Base-by-base conservation (phyloP, 1,140 invertebrate species). In the Eufriesea mexicana region DNA sequence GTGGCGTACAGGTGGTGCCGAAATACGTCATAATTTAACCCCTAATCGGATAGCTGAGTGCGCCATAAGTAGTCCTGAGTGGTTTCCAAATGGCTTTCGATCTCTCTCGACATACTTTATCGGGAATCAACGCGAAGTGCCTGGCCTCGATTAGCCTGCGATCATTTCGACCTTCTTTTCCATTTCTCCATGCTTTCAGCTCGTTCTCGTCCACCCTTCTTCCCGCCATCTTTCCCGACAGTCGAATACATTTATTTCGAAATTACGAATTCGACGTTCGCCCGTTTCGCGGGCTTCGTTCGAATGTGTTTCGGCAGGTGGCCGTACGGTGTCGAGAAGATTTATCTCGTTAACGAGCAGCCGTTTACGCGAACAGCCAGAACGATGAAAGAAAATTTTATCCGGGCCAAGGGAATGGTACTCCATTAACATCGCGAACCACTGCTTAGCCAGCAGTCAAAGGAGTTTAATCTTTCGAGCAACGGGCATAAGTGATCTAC, bases 11-110 rank as follows among this genome's bases (percentile, higher is more conserved):
- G 72, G 75, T 76, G 75, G 75, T 74, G 62, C 59, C 54, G 75
- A 79, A 86, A 87, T 86, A 86, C 68, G 85, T 87, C 86, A 87
- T 87, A 87, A 86, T 87, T 87, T 87, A 87, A 86, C 76, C 86
- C 51, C 73, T 87, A 87, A 87, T 87, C 86, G 86, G 86, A 83
- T 87, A 59, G 67, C 49, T 81, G 79, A 83, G 79, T 77, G 80
- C 35, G 55, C 74, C 84, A 47, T 86, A 86, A 87, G 86, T 86
- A 77, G 73, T 75, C 79, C 57, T 64, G 73, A 86, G 67, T 70
- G 74, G 68, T 77, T 61, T 59, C 85, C 84, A 75, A 87, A 86
- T 79, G 84, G 74, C 75, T 87, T 83, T 83, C 85, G 62, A 87
- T 86, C 70, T 57, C 73, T 76, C 86, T 86, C 72, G 70, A 71